Conservation (phyloP, 2,888 invertebrate genomes). For the Eueremaeus valkanovi region DNA sequence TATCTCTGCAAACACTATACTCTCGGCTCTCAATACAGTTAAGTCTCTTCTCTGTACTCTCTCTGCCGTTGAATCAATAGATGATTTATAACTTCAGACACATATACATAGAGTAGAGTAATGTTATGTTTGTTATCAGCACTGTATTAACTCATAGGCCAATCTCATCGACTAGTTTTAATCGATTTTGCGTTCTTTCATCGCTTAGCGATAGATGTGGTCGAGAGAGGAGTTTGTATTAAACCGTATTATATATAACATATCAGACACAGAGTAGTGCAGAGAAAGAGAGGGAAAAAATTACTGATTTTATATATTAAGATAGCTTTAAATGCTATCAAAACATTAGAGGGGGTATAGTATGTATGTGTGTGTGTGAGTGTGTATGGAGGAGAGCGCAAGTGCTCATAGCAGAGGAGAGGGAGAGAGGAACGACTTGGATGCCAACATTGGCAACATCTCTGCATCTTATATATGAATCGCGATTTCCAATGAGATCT, state of each 20-base stretch:
- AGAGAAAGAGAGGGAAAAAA: not conserved
- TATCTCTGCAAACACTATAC: not conserved
- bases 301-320: not conserved
- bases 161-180: slow-evolving; percentile 31
- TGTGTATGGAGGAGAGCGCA: not conserved
- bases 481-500: slow-evolving; percentile 34
- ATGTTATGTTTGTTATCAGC: too few relatives aligned
- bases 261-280: not conserved
- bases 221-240: not conserved
- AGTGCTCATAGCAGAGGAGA: not conserved
- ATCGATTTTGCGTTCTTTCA: slow-evolving; percentile 26
- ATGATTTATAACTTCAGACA: not conserved
- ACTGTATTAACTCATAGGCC: slow-evolving; percentile 3
- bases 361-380: not conserved
- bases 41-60: too few relatives aligned
- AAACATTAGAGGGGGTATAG: not conserved
- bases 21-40: not conserved
- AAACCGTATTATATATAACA: not conserved
- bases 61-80: slow-evolving; percentile 24
- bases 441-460: not conserved
- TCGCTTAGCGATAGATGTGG: slow-evolving; percentile 25
- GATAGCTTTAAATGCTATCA: not conserved
- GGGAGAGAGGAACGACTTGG: not conserved
- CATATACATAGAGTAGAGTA: slow-evolving; percentile 27
- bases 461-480: slow-evolving; percentile 32